phyloP scores from a whole-genome alignment of 2,113 vertebrate species.

The Chionomys nivalis region DNA sequence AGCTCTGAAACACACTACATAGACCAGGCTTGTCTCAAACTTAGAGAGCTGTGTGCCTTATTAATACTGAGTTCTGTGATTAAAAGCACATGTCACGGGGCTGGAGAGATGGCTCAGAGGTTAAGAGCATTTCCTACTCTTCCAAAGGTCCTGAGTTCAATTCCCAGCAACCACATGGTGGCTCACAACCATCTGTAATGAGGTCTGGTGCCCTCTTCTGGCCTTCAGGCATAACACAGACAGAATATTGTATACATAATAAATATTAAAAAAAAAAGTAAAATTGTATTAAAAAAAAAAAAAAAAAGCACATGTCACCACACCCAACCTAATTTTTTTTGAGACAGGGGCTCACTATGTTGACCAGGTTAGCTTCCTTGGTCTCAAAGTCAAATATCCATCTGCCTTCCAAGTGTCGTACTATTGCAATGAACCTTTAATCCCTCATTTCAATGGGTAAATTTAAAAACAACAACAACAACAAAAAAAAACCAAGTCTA shows the following conservation, averaged over 20 bases:
- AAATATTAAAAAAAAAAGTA: no score
- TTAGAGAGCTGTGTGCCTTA: background rate
- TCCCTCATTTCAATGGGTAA: conserved; percentile 52
- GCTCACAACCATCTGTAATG: no score
- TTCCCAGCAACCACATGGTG: no score
- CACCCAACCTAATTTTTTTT: background rate
- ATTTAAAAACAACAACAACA: background rate
- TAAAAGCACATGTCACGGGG: background rate
- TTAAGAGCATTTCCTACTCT: no score
- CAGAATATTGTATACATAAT: no score
- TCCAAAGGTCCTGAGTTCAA: no score
- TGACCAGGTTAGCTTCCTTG: background rate
- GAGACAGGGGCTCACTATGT: background rate
- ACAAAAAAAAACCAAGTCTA: background rate
- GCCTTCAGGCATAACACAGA: no score
- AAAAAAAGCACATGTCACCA: no score
- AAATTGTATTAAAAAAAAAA: no score
- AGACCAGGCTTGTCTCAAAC: background rate
- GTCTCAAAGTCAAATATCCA: background rate
- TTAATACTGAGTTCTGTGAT: background rate
- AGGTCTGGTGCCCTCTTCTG: no score
- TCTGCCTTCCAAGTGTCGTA: background rate
- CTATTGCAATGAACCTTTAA: conserved; percentile 26
- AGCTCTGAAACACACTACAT: background rate
- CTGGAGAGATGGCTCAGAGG: no score